Base-by-base conservation (phyloP, 2,113 vertebrate genomes). In the Gymnorhina tibicen region DNA sequence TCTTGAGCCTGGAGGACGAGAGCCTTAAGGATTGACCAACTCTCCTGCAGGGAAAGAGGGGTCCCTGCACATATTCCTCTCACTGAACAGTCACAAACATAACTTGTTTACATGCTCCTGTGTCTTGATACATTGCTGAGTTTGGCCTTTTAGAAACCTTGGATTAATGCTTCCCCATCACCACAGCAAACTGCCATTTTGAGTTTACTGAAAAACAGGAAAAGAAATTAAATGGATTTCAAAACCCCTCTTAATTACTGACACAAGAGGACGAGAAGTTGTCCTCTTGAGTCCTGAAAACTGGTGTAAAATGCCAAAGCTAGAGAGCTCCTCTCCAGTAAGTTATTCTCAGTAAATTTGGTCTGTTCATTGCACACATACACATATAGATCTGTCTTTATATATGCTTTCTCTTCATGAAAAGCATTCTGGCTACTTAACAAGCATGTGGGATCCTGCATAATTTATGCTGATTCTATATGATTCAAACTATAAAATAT, bases 381-480 rank as follows among this genome's bases (percentile, higher is more conserved):
- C 77, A 87, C 85, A 81, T 85, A 82, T 33, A 95, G 68, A 81
- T 95, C 60, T 85, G 55, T 80, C 74, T 92, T 56, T 85, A 91
- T 83, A 87, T 83, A 87, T 3, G 6, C 60, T 85, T 93, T 90
- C 46, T 88, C 12, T 35, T 90, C 11, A 41, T 91, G 91, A 84
- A 92, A 95, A 94, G 60, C 82, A 76, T 95, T 94, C 67, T 90
- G 75, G 81, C 75, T 94, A 73, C 74, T 90, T 93, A 94, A 89
- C 85, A 87, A 75, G 70, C 82, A 89, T 91, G 79, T 90, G 88
- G 87, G 78, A 94, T 94, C 60, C 80, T 93, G 91, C 69, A 97
- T 95, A 95, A 95, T 95, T 97, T 91, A 89, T 87, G 78, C 56
- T 91, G 90, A 95, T 92, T 96, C 59, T 87, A 47, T 81, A 55